Conservation (phyloP, 2,113 vertebrate species). For the Neopipo cinnamomea region DNA sequence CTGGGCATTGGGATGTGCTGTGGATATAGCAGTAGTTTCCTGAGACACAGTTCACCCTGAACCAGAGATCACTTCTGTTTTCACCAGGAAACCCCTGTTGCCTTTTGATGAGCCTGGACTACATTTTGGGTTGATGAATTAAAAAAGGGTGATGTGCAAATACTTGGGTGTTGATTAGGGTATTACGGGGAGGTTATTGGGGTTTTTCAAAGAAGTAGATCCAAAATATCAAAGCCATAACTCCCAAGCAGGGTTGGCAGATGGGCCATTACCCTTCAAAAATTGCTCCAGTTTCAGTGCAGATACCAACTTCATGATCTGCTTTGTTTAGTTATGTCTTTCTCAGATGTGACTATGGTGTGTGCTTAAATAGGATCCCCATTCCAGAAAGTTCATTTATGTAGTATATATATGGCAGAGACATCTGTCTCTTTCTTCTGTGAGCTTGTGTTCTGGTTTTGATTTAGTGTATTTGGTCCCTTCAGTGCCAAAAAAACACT, state of each 20-base stretch:
- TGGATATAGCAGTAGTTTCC: background rate
- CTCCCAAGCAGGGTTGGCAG: background rate
- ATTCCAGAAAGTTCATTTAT: conserved; percentile 50
- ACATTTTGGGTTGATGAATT: background rate
- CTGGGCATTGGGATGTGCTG: background rate
- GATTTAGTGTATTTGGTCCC: conserved; percentile 50
- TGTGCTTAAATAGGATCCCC: background rate
- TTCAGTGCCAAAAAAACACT: conserved; percentile 60
- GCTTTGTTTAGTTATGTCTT: background rate
- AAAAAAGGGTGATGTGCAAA: background rate
- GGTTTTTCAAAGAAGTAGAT: background rate
- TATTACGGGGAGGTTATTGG: background rate
- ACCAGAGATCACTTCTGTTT: background rate
- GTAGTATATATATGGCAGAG: conserved; percentile 14
- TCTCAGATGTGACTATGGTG: conserved; percentile 9
- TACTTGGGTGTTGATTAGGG: background rate
- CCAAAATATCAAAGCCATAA: background rate
- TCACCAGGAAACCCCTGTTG: background rate
- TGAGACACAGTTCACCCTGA: background rate
- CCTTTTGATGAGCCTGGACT: background rate
- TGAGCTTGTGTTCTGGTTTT: conserved; percentile 22
- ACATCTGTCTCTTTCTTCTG: conserved; percentile 29
- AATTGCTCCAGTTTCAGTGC: background rate
- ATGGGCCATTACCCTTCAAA: background rate
- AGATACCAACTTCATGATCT: background rate